Conservation (phyloP, 2,113 vertebrate genomes). For the Chloropsis hardwickii region DNA sequence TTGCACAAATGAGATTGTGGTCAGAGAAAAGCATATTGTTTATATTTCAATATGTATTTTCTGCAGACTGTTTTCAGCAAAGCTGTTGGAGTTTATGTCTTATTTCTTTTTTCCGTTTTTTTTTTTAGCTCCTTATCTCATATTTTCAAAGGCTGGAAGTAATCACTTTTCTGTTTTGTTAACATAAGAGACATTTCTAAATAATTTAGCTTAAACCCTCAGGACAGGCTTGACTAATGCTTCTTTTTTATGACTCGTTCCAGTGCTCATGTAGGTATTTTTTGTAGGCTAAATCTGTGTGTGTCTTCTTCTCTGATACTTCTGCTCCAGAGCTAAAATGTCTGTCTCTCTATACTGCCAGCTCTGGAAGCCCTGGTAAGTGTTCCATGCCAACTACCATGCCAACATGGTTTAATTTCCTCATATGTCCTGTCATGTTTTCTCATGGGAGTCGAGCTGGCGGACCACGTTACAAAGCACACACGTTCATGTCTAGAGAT, state of each 20-base stretch:
- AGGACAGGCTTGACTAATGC: not conserved
- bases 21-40: not conserved
- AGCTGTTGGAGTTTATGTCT: not conserved
- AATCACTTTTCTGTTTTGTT: not conserved
- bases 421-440: rapidly evolving
- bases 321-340: not conserved
- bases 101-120: not conserved
- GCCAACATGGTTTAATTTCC: not conserved
- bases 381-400: not conserved
- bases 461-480: not conserved
- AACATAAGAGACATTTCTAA: not conserved
- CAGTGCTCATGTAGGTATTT: not conserved
- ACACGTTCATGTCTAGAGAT: rapidly evolving
- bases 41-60: not conserved
- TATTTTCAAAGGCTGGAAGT: not conserved
- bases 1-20: not conserved
- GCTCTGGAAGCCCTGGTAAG: not conserved
- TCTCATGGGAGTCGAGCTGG: rapidly evolving
- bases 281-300: not conserved
- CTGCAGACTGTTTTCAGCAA: not conserved
- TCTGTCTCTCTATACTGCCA: not conserved
- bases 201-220: not conserved
- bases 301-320: not conserved
- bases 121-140: not conserved
- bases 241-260: not conserved